phyloP scores from a whole-genome alignment of 1,140 invertebrate genomes.

The Drosophila biarmipes region DNA sequence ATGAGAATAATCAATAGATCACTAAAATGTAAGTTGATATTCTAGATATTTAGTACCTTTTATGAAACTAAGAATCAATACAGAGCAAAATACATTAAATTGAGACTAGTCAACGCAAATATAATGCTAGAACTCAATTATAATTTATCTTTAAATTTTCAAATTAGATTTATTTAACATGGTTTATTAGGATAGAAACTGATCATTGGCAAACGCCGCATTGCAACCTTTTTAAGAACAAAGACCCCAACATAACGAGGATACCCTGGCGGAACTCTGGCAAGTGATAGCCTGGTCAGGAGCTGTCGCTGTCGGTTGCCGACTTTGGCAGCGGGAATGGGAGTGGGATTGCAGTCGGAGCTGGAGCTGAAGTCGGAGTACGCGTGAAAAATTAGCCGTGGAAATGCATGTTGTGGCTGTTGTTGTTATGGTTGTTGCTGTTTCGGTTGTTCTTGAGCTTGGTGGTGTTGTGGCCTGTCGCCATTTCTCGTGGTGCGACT shows the following conservation, averaged over 20 bases:
- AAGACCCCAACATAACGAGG: not conserved
- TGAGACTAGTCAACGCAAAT: too few species aligned
- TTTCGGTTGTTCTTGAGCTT: slow-evolving; percentile 28
- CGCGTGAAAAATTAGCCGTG: slow-evolving; percentile 80
- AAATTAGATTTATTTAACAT: not conserved
- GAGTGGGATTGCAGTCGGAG: not conserved
- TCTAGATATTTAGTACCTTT: too few species aligned
- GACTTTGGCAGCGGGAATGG: slow-evolving; percentile 34
- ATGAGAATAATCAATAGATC: too few species aligned
- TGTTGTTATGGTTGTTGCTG: slow-evolving; percentile 32
- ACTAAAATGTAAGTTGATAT: too few species aligned
- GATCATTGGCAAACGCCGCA: too few species aligned
- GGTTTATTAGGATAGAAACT: too few species aligned
- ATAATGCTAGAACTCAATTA: too few species aligned
- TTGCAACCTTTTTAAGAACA: too few species aligned
- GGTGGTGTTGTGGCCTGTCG: slow-evolving; percentile 73
- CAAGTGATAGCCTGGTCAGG: slow-evolving; percentile 62
- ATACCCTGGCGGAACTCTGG: slow-evolving; percentile 15
- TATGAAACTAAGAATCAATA: too few species aligned
- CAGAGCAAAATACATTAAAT: too few species aligned
- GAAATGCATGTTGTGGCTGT: slow-evolving; percentile 72
- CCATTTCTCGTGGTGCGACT: slow-evolving; percentile 72
- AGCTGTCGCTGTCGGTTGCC: slow-evolving; percentile 72
- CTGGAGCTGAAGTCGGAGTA: slow-evolving; percentile 18
- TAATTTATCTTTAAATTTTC: too few species aligned